Evolutionary conservation across 2,888 invertebrate genomes (phyloP).

Genomic region (Teinopalpus imperialis): DNA sequence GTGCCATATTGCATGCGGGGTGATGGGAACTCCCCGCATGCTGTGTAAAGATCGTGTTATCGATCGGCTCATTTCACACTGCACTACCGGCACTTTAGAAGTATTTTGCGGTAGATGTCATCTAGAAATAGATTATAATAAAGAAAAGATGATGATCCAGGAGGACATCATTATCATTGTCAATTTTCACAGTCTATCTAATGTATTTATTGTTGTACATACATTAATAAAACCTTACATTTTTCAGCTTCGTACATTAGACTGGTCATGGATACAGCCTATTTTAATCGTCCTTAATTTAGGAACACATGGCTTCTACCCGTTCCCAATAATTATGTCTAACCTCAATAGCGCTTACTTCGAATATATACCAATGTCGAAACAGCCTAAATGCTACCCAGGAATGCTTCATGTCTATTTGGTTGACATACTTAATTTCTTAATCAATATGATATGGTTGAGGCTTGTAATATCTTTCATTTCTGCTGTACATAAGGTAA

Average conservation of each 20-base stretch:
- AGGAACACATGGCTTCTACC: slow-evolving; percentile 67
- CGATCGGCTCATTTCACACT: too few relatives aligned
- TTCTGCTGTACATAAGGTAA: slow-evolving; percentile 54
- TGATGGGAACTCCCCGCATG: too few relatives aligned
- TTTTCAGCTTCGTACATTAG: slow-evolving; percentile 43
- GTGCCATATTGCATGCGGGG: too few relatives aligned
- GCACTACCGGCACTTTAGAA: too few relatives aligned
- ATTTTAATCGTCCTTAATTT: slow-evolving; percentile 54
- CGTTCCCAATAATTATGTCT: slow-evolving; percentile 51
- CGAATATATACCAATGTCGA: slow-evolving; percentile 40
- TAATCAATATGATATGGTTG: slow-evolving; percentile 61
- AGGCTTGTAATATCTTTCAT: slow-evolving; percentile 54
- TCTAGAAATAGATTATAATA: too few relatives aligned
- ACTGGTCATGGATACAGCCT: slow-evolving; percentile 51
- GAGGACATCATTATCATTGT: too few relatives aligned
- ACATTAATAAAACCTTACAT: too few relatives aligned
- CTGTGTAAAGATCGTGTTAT: too few relatives aligned
- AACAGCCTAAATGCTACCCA: slow-evolving; percentile 51
- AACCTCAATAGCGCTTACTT: slow-evolving; percentile 44
- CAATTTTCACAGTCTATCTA: too few relatives aligned
- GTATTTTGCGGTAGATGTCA: too few relatives aligned
- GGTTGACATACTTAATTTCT: slow-evolving; percentile 53
- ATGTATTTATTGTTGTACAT: too few relatives aligned
- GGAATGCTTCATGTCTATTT: slow-evolving; percentile 59
- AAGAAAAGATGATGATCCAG: too few relatives aligned